Evolutionary conservation across 30 jellyfish, hydroid and myxozoan species (phyloP).

Genomic region (Turritopsis rubra): DNA sequence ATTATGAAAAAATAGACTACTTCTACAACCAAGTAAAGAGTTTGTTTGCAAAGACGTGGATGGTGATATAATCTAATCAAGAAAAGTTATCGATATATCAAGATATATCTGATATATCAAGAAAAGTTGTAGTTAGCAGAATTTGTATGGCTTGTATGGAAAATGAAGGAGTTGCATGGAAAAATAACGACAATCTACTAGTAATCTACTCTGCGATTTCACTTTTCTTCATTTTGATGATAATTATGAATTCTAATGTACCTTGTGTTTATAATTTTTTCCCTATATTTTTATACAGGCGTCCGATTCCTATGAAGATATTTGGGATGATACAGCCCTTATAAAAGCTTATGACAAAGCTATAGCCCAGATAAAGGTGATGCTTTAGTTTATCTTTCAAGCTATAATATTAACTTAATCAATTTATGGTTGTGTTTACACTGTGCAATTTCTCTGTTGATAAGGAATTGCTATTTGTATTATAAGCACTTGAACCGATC

Average conservation of each 20-base stretch:
- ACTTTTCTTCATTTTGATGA: not conserved
- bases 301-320: constrained; percentile 27
- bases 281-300: not conserved
- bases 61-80: too few relatives aligned
- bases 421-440: too few relatives aligned
- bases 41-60: too few relatives aligned
- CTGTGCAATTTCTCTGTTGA: too few relatives aligned
- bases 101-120: not conserved
- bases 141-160: constrained; percentile 10
- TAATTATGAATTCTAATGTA: not conserved
- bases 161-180: constrained; percentile 2
- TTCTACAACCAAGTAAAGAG: too few relatives aligned
- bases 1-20: too few relatives aligned
- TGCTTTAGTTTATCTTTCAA: not conserved
- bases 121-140: not conserved
- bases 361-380: constrained; percentile 47
- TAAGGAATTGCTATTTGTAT: too few relatives aligned
- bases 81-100: too few relatives aligned
- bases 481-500: too few relatives aligned
- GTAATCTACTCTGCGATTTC: not conserved
- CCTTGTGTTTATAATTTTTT: not conserved
- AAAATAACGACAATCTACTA: not conserved
- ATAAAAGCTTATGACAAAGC: constrained; percentile 84
- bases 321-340: constrained; percentile 89
- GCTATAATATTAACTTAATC: too few relatives aligned